Evolutionary conservation across 2,797 vertebrate species (phyloP), one percentile per base, ranked within the genome.

Genomic region (Hemibagrus guttatus): DNA sequence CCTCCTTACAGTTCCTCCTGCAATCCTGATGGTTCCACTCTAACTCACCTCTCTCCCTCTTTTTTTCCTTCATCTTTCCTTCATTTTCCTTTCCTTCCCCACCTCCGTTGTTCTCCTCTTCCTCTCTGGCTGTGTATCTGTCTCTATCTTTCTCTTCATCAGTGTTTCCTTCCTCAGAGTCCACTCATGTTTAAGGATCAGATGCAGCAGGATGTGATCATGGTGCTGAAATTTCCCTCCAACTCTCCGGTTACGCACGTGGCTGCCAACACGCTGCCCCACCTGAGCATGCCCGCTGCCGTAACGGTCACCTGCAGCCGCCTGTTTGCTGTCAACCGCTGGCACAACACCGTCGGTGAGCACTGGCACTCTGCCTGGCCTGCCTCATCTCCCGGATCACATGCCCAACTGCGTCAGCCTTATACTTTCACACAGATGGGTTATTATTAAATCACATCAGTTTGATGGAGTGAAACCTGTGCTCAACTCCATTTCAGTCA

Each of bases 151-250:
- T 87, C 86, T 87, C 78, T 86, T 88, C 75, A 87, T 85, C 74
- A 99, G 98, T 99, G 98, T 97, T 97, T 99, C 96, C 97, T 97
- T 96, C 97, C 96, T 93, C 98, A 99, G 98, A 99, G 97, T 92
- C 97, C 98, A 0, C 97, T 99, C 93, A 98, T 99, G 98, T 99
- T 99, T 95, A 99, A 99, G 96, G 98, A 99, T 94, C 98, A 99
- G 96, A 97, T 99, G 98, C 98, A 99, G 93, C 98, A 98, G 93
- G 98, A 99, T 90, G 98, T 99, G 90, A 99, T 99, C 91, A 99
- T 99, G 98, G 98, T 99, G 95, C 94, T 99, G 90, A 99, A 99
- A 95, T 99, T 99, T 88, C 98, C 98, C 1, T 99, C 97, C 66
- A 99, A 99, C 90, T 99, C 98, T 6, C 98, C 98, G 0, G 98